phyloP scores from a whole-genome alignment of 2,888 invertebrate genomes.

The Xestoiulus laeticollis region DNA sequence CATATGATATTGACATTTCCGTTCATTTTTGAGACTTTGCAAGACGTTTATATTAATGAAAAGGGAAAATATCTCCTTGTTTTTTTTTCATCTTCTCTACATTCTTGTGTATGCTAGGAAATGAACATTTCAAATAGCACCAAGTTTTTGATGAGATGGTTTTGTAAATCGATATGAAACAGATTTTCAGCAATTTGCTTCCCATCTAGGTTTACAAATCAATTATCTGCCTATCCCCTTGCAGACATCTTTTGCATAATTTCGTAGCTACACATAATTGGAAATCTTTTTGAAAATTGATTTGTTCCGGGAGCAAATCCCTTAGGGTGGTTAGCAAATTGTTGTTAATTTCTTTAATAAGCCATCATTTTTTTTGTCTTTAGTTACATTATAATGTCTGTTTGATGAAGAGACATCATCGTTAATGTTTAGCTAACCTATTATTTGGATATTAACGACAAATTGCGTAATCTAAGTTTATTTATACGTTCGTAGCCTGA shows the following conservation, averaged over 20 bases:
- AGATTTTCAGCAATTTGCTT: slow-evolving; percentile 6
- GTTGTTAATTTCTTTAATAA: not conserved
- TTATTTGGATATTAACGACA: too few species aligned
- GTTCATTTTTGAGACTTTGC: too few species aligned
- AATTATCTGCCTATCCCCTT: not conserved
- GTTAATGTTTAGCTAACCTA: not conserved
- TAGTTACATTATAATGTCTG: not conserved
- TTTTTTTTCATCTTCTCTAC: too few species aligned
- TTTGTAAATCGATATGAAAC: slow-evolving; percentile 12
- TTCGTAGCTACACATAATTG: not conserved
- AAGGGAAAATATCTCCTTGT: too few species aligned
- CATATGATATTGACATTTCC: too few species aligned
- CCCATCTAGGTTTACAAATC: slow-evolving; percentile 7
- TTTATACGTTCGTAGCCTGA: not conserved
- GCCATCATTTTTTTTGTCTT: not conserved
- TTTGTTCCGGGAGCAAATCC: not conserved
- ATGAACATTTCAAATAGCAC: not conserved
- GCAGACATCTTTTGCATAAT: slow-evolving; percentile 13
- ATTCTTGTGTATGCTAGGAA: too few species aligned
- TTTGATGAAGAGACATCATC: not conserved
- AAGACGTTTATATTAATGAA: too few species aligned
- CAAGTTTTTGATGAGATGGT: not conserved
- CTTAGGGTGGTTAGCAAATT: not conserved
- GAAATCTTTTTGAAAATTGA: not conserved
- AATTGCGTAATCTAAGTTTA: not conserved